phyloP scores from a whole-genome alignment of 2,113 vertebrate genomes.

The Percina caprodes region DNA sequence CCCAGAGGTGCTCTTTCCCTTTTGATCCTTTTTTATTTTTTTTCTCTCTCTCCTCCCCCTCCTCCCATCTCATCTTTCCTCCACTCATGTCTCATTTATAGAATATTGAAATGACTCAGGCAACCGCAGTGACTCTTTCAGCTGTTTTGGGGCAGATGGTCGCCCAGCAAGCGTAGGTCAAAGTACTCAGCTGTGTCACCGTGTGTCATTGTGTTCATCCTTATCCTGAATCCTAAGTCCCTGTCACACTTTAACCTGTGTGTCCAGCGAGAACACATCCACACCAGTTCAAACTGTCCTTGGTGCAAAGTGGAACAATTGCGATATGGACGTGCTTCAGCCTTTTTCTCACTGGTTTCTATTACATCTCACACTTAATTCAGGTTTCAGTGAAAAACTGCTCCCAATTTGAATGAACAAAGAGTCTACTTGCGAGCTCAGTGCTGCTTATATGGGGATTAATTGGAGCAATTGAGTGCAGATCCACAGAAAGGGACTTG shows the following conservation, averaged over 20 bases:
- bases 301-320: conserved; percentile 23
- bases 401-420: conserved; percentile 56
- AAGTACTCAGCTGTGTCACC: conserved; percentile 35
- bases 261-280: conserved; percentile 16
- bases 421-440: conserved; percentile 57
- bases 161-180: conserved; percentile 38
- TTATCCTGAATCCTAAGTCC: conserved; percentile 35
- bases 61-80: conserved; percentile 49
- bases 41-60: conserved; percentile 25
- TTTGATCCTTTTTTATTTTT: conserved; percentile 71
- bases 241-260: conserved; percentile 22
- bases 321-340: conserved; percentile 10
- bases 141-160: conserved; percentile 52
- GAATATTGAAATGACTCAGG: conserved; percentile 48
- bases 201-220: conserved; percentile 18
- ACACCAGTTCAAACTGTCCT: conserved; percentile 18
- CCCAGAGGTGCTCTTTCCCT: conserved; percentile 73
- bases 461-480: conserved; percentile 72
- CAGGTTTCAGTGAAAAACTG: conserved; percentile 38
- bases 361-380: conserved; percentile 36
- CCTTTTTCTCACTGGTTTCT: conserved; percentile 30
- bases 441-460: conserved; percentile 65
- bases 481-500: conserved; percentile 70
- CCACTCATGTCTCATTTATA: conserved; percentile 64
- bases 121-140: conserved; percentile 16